Evolutionary conservation across 2,888 invertebrate species (phyloP).

Genomic region (Plagodis pulveraria): DNA sequence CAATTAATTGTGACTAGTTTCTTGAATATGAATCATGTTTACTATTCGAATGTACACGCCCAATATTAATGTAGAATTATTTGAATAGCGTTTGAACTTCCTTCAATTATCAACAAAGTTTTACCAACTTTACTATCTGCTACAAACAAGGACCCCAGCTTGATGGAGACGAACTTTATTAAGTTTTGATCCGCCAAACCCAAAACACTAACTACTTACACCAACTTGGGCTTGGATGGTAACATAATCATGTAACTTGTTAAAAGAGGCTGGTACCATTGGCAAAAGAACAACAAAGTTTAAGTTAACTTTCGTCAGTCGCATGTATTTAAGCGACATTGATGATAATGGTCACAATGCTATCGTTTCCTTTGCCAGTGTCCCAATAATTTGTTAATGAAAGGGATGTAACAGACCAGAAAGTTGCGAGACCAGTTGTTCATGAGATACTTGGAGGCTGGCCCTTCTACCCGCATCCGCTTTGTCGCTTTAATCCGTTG

Average conservation of each 20-base stretch:
- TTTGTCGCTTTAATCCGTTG: conserved; percentile 62
- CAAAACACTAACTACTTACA: conserved; percentile 20
- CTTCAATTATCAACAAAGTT: background rate
- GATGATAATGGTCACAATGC: conserved; percentile 21
- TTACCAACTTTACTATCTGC: conserved; percentile 8
- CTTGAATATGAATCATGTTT: conserved; percentile 3
- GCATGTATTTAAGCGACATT: conserved; percentile 27
- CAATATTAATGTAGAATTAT: background rate
- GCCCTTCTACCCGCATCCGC: conserved; percentile 76
- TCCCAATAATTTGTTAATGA: conserved; percentile 55
- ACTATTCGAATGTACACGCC: conserved; percentile 19
- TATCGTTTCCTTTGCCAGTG: conserved; percentile 58
- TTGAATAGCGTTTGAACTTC: too few species aligned
- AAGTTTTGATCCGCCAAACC: conserved; percentile 8
- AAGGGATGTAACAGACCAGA: conserved; percentile 65
- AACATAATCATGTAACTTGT: conserved; percentile 27
- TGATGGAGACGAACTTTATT: conserved; percentile 10
- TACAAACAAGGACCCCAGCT: conserved; percentile 7
- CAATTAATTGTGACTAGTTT: too few species aligned
- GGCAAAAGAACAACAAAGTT: conserved; percentile 39
- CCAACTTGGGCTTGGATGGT: conserved; percentile 23
- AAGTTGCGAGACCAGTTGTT: conserved; percentile 63
- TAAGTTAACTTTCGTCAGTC: conserved; percentile 19
- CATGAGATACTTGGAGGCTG: conserved; percentile 81
- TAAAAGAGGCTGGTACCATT: conserved; percentile 35